Conservation (phyloP, 2,797 vertebrate species). For the Dicrostonyx torquatus region DNA sequence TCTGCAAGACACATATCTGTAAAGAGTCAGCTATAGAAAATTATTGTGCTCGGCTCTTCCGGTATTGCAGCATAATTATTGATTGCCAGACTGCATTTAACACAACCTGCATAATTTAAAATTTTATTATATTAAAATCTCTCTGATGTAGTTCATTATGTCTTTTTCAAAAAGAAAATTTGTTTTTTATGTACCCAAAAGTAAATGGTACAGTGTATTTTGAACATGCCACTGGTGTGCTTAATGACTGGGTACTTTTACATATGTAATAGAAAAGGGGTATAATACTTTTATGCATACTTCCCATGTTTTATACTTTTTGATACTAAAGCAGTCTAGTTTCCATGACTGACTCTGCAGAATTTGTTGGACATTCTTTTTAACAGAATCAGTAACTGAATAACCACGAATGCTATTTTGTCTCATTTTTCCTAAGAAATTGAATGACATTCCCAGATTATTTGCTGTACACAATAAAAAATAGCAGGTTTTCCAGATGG, state of each 20-base stretch:
- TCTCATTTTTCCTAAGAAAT: conserved; percentile 51
- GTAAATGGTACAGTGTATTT: not conserved
- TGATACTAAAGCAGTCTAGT: not conserved
- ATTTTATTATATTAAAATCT: conserved; percentile 7
- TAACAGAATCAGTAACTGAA: conserved; percentile 59
- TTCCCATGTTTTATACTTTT: not conserved
- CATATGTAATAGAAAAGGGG: not conserved
- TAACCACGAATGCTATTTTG: not conserved
- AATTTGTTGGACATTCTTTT: not conserved
- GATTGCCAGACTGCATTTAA: conserved; percentile 39
- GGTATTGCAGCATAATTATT: conserved; percentile 44
- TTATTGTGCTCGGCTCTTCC: conserved; percentile 37
- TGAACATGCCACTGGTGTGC: not conserved
- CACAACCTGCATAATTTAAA: not conserved
- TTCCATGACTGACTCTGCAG: conserved; percentile 24
- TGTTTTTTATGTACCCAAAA: conserved; percentile 2
- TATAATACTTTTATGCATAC: not conserved
- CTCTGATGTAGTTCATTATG: not conserved
- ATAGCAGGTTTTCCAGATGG: conserved; percentile 19
- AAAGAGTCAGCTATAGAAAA: conserved; percentile 62
- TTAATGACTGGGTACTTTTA: conserved; percentile 35
- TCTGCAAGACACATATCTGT: conserved; percentile 61
- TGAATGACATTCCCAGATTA: not conserved
- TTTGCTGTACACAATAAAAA: conserved; percentile 10
- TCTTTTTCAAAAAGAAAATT: not conserved